Percentiles rank a stretch among this genome's conserved stretches.
These are phyloP conservation scores for Nannoperca australis DNA, from an alignment of 2,797 vertebrate species.

Conservation along the genomic window DNA sequence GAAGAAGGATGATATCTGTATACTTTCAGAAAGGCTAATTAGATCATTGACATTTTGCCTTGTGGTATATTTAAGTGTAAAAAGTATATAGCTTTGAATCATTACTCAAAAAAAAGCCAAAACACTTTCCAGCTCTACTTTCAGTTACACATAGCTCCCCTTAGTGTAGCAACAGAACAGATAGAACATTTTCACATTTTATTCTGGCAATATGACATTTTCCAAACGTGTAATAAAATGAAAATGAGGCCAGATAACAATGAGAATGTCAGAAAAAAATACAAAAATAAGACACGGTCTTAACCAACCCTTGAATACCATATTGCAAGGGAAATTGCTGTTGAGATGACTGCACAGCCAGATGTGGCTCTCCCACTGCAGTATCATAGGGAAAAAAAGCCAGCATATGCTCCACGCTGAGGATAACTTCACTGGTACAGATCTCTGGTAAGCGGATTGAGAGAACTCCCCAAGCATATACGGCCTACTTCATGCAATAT, in stretches of 20 bases:
- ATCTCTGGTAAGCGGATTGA: slow-evolving; percentile 61
- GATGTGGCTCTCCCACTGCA: slow-evolving; percentile 67
- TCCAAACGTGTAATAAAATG: slow-evolving; percentile 14
- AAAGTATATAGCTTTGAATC: slow-evolving; percentile 45
- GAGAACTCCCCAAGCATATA: slow-evolving; percentile 63
- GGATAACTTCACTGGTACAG: slow-evolving; percentile 64
- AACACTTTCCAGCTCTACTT: slow-evolving; percentile 30
- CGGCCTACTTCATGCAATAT: slow-evolving; percentile 69
- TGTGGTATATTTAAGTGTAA: slow-evolving; percentile 30
- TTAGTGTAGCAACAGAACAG: not conserved
- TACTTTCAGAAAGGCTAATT: slow-evolving; percentile 60
- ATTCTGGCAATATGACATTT: slow-evolving; percentile 20
- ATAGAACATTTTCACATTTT: not conserved
- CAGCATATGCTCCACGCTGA: slow-evolving; percentile 63
- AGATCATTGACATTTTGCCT: slow-evolving; percentile 63
- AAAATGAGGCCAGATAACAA: slow-evolving; percentile 48
- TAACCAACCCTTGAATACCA: slow-evolving; percentile 57
- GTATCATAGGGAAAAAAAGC: slow-evolving; percentile 25
- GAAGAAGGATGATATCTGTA: slow-evolving; percentile 55
- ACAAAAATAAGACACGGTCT: slow-evolving; percentile 39
- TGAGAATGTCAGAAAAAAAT: slow-evolving; percentile 37
- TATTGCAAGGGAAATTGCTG: slow-evolving; percentile 65
- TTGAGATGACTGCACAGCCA: slow-evolving; percentile 58
- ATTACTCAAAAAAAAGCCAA: slow-evolving; percentile 38
- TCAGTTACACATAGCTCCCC: not conserved